These are phyloP conservation scores for Peromyscus eremicus DNA, from an alignment of 2,797 vertebrate genomes.

Conservation along the genomic window DNA sequence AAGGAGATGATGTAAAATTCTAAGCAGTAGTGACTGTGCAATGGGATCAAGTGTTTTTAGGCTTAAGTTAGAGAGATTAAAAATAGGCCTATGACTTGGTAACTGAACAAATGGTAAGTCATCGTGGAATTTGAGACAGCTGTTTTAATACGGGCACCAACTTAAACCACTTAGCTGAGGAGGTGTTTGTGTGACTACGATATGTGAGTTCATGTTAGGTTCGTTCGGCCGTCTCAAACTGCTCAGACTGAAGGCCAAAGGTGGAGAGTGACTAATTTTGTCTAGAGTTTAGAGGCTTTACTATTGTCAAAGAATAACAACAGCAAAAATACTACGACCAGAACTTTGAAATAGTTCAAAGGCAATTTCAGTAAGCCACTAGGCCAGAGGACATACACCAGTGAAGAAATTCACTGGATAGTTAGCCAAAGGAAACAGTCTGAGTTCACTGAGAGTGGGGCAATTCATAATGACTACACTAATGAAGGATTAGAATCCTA, in stretches of 20 bases:
- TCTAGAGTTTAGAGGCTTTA: not conserved
- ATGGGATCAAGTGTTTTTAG: not conserved
- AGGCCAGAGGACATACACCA: not conserved
- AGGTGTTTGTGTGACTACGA: not conserved
- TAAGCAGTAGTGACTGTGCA: not conserved
- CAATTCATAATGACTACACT: not conserved
- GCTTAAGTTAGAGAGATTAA: not conserved
- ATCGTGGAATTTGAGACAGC: not conserved
- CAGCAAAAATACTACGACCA: not conserved
- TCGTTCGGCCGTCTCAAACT: not conserved
- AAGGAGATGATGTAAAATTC: not conserved
- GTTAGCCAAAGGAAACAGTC: slow-evolving; percentile 36
- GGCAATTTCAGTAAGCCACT: not conserved
- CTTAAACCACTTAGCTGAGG: not conserved
- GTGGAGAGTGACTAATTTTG: not conserved
- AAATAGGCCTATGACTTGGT: not conserved
- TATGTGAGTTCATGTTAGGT: not conserved
- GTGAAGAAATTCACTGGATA: slow-evolving; percentile 9
- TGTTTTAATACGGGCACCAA: not conserved
- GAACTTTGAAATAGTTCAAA: not conserved
- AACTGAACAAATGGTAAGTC: not conserved
- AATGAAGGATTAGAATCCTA: slow-evolving; percentile 44
- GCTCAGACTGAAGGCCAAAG: not conserved
- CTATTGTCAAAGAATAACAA: slow-evolving; percentile 41
- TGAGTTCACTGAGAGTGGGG: not conserved